Percentiles rank a stretch among this genome's conserved stretches.
Evolutionary conservation across 2,888 invertebrate genomes (phyloP).

Genomic region (Cyrtodaria siliqua): DNA sequence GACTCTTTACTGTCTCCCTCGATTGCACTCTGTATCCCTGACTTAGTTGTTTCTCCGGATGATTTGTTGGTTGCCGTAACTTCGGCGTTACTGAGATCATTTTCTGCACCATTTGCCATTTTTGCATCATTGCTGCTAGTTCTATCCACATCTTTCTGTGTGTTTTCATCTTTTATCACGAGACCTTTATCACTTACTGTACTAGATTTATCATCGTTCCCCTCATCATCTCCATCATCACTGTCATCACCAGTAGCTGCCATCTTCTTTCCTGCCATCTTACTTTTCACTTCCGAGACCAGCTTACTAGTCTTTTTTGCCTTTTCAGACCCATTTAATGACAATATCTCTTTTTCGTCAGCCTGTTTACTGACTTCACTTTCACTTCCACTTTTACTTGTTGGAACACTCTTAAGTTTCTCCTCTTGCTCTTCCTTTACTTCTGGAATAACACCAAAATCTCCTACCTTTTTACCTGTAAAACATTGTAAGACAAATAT

Average conservation of each 20-base stretch:
- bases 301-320: constrained; percentile 38
- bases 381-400: constrained; percentile 10
- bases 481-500: constrained; percentile 6
- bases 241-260: constrained; percentile 49
- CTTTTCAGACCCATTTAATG: constrained; percentile 25
- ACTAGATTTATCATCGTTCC: constrained; percentile 13
- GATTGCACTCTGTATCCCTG: constrained; percentile 47
- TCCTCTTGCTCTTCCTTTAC: constrained; percentile 16
- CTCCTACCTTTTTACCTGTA: constrained; percentile 53
- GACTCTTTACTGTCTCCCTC: constrained; percentile 25
- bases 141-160: constrained; percentile 59
- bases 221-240: constrained; percentile 56
- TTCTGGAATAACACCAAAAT: constrained; percentile 49
- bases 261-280: constrained; percentile 37
- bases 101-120: constrained; percentile 9
- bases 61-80: constrained; percentile 6
- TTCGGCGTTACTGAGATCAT: constrained; percentile 45
- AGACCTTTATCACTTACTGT: constrained; percentile 21
- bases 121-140: constrained; percentile 39
- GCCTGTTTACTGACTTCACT: constrained; percentile 24
- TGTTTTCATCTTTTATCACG: constrained; percentile 11
- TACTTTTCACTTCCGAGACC: constrained; percentile 56
- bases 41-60: constrained; percentile 35
- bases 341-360: constrained; percentile 43
- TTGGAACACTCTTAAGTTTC: no score